Conservation (phyloP, 2,113 vertebrate genomes). For the Raphicerus campestris region DNA sequence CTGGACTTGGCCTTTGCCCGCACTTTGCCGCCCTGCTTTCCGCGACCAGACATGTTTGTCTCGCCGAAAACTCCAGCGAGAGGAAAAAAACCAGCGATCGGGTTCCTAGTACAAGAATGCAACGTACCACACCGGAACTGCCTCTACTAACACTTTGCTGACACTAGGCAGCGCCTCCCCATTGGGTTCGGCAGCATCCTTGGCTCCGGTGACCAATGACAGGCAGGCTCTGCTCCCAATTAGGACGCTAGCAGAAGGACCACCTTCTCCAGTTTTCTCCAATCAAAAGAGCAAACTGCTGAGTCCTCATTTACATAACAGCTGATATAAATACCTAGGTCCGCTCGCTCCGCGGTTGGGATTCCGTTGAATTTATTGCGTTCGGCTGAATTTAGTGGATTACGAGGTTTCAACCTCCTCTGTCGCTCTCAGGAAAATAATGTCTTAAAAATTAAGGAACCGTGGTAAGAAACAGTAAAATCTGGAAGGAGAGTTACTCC, state of each 20-base stretch:
- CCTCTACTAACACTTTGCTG: background rate
- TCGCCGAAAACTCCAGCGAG: background rate
- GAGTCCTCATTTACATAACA: conserved; percentile 29
- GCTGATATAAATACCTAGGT: fast-evolving
- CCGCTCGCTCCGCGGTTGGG: fast-evolving
- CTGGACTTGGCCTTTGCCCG: conserved; percentile 84
- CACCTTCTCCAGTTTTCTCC: background rate
- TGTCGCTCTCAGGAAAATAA: background rate
- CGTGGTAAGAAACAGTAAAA: background rate
- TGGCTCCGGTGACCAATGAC: background rate
- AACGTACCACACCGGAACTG: background rate
- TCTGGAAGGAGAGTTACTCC: background rate
- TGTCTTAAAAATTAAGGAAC: background rate
- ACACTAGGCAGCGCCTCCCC: background rate
- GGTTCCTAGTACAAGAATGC: fast-evolving
- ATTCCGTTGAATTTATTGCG: fast-evolving
- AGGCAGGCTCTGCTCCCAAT: background rate
- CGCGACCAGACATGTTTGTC: conserved; percentile 82
- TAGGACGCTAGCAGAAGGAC: background rate
- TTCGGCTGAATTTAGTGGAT: fast-evolving
- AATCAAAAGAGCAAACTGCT: background rate
- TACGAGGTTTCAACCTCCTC: background rate
- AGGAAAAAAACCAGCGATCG: fast-evolving
- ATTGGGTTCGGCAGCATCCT: background rate
- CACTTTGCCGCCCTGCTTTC: conserved; percentile 82